Percentiles rank a stretch among this genome's conserved stretches.
Conservation (phyloP, 2,888 invertebrate species). For the Cataglyphis rosenhaueri region DNA sequence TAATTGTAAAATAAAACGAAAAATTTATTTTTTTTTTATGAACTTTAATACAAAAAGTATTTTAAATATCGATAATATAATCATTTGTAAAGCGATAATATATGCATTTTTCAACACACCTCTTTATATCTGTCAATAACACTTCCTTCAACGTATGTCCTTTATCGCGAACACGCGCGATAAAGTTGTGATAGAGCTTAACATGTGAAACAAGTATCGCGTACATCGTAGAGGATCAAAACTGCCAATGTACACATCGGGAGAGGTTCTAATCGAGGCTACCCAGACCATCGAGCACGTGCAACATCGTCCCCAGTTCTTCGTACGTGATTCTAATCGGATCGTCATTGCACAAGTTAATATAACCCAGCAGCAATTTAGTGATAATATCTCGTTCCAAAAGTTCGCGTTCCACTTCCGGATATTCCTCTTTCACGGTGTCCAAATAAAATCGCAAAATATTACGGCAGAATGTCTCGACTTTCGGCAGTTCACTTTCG, state of each 20-base stretch:
- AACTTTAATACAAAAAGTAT: neutral
- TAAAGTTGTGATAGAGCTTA: conserved; percentile 9
- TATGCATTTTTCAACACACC: neutral
- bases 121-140: neutral
- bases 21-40: neutral
- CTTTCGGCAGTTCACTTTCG: neutral
- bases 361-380: conserved; percentile 59
- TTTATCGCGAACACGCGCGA: neutral
- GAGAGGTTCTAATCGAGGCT: conserved; percentile 38
- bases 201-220: neutral
- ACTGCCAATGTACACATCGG: neutral
- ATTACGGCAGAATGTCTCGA: conserved; percentile 43
- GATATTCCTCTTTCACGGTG: conserved; percentile 56
- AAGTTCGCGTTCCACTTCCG: conserved; percentile 40
- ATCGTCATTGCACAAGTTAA: conserved; percentile 54
- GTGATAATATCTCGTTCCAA: conserved; percentile 62
- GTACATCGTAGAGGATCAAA: neutral
- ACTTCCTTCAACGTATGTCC: neutral
- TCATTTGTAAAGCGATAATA: neutral
- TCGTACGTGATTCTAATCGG: conserved; percentile 42
- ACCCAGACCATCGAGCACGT: conserved; percentile 50
- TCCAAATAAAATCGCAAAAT: conserved; percentile 67
- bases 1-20: neutral
- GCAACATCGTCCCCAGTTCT: conserved; percentile 51
- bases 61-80: neutral